Conservation (phyloP, 2,113 vertebrate genomes). For the Camelus bactrianus region DNA sequence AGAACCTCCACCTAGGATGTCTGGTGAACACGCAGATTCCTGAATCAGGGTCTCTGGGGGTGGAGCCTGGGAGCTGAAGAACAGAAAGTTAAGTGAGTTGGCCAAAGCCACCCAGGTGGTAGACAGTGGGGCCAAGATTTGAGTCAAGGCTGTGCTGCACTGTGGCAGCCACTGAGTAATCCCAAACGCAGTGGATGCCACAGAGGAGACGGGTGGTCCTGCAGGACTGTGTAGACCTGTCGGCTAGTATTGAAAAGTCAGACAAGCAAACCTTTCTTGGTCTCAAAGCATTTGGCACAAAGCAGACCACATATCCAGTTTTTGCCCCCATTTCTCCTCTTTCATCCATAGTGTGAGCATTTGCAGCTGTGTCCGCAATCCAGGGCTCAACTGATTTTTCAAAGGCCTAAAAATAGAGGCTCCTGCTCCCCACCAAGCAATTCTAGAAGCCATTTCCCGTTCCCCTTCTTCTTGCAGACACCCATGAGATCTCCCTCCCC, state of each 20-base stretch:
- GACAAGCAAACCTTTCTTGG: neutral
- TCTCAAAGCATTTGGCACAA: neutral
- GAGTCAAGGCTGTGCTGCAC: neutral
- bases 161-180: neutral
- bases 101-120: neutral
- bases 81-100: neutral
- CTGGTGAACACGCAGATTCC: neutral
- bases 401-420: constrained; percentile 73
- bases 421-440: neutral
- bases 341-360: neutral
- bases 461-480: constrained; percentile 19
- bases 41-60: neutral
- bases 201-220: neutral
- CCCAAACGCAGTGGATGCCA: fast-evolving
- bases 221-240: fast-evolving
- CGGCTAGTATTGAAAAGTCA: neutral
- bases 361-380: constrained; percentile 58
- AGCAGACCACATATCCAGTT: neutral
- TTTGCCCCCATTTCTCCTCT: neutral
- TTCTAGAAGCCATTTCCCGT: neutral
- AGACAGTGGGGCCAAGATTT: neutral
- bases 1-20: neutral
- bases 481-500: constrained; percentile 58
- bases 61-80: neutral
- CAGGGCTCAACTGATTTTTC: constrained; percentile 52